phyloP scores from a whole-genome alignment of 2,113 vertebrate genomes.

The Ceyx margarethae region DNA sequence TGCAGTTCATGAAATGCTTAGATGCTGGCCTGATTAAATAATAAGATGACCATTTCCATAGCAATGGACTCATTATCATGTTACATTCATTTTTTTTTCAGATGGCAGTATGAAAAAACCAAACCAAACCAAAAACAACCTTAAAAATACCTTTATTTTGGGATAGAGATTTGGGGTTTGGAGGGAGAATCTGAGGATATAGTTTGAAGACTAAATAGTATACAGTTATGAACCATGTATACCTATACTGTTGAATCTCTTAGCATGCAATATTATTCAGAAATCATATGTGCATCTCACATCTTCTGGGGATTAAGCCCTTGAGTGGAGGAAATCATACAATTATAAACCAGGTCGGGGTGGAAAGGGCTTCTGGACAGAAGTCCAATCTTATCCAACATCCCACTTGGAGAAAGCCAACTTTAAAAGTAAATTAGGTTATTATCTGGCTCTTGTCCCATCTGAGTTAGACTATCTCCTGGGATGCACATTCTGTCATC shows the following conservation, averaged over 20 bases:
- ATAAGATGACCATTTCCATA: slow-evolving; percentile 70
- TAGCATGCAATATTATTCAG: background rate
- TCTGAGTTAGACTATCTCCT: background rate
- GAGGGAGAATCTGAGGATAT: background rate
- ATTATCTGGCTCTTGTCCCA: background rate
- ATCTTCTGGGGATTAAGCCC: background rate
- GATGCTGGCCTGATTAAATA: slow-evolving; percentile 69
- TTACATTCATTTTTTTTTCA: slow-evolving; percentile 32
- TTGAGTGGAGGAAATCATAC: background rate
- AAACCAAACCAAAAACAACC: too few species aligned
- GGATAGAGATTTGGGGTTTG: background rate
- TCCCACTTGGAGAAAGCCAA: background rate
- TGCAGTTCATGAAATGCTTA: slow-evolving; percentile 70
- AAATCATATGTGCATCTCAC: background rate
- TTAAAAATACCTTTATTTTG: background rate
- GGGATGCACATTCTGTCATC: background rate
- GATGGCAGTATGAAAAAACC: slow-evolving; percentile 9
- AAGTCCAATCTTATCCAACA: background rate
- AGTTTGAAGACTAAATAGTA: background rate
- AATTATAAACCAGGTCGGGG: background rate
- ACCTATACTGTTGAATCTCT: background rate
- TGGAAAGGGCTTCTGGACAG: background rate
- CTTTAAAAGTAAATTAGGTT: background rate
- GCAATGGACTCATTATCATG: slow-evolving; percentile 65
- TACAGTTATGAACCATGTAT: background rate